Evolutionary conservation across 2,888 invertebrate species (phyloP).

Genomic region (Horisme vitalbata): DNA sequence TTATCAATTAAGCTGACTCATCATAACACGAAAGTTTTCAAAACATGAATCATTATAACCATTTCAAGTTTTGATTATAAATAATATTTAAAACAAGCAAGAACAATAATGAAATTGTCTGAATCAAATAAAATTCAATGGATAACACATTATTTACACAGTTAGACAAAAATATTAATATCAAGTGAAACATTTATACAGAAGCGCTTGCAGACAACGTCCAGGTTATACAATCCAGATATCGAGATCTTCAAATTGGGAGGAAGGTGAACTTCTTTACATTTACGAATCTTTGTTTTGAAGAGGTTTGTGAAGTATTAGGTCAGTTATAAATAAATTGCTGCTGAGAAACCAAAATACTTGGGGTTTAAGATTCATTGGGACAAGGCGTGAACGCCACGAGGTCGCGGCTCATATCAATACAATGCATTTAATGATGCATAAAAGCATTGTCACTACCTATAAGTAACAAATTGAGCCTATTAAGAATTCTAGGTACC

Average conservation of each 20-base stretch:
- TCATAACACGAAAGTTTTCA: no score
- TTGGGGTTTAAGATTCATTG: no score
- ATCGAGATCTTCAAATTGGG: constrained; percentile 29
- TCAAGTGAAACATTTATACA: constrained; percentile 36
- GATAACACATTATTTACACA: constrained; percentile 24
- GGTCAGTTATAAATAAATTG: background rate
- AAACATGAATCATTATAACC: no score
- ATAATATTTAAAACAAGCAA: background rate
- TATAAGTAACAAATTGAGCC: no score
- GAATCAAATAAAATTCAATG: constrained; percentile 13
- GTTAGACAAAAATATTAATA: constrained; percentile 31
- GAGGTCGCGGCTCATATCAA: no score
- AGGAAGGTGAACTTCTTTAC: constrained; percentile 19
- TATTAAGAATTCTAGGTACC: no score
- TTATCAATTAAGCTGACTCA: no score
- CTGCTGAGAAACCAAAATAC: no score
- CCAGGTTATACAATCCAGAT: constrained; percentile 36
- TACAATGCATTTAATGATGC: no score
- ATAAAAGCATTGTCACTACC: no score
- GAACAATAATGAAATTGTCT: constrained; percentile 15
- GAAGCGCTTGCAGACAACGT: constrained; percentile 39
- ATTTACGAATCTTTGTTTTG: constrained; percentile 5
- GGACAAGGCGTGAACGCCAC: no score
- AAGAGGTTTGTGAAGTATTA: constrained; percentile 26
- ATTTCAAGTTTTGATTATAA: no score